Base-by-base conservation (phyloP, 2,113 vertebrate species). In the Pogonocichla stellata region DNA sequence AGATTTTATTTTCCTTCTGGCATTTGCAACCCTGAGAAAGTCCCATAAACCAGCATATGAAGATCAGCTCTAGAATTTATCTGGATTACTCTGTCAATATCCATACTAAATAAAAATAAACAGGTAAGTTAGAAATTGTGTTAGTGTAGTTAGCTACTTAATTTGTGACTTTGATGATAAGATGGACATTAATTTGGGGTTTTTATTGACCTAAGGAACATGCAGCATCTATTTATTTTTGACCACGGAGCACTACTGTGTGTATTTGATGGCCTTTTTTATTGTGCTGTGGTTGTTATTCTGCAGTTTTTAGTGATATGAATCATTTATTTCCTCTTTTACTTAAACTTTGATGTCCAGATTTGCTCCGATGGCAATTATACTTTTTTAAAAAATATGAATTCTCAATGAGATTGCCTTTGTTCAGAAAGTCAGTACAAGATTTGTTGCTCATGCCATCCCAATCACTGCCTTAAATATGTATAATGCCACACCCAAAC, bases 231-330 rank as follows among this genome's bases (percentile, higher is more conserved):
- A 57, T 51, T 80, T 61, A 29, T 56, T 50, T n/a, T 56, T 42
- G 24, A 34, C 12, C 18, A 36, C 15, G 34, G 8, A 28, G 3
- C 8, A 38, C 14, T 69, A 10, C 0, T 1, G 2, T 50, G 17
- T 5, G 2, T 50, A 53, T 48, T 78, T 69, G 3, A 25, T 43
- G 10, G 16, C 26, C 10, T 84, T 72, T 38, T 43, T 70, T 48
- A 48, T 61, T 70, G 19, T 26, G 11, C 36, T 70, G 13, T 50
- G 14, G 6, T 53, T 57, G 13, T 31, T 67, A 53, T 11, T 54
- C 48, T n/a, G 20, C 25, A 36, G 25, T 25, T 77, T 80, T 62
- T 64, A 80, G 18, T 26, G 19, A 69, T 16, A 69, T 19, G 4
- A 81, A 53, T 40, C 0, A 40, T 45, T 57, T 65, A 53, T 61